phyloP scores from a whole-genome alignment of 2,113 vertebrate genomes.

The Aegypius monachus region DNA sequence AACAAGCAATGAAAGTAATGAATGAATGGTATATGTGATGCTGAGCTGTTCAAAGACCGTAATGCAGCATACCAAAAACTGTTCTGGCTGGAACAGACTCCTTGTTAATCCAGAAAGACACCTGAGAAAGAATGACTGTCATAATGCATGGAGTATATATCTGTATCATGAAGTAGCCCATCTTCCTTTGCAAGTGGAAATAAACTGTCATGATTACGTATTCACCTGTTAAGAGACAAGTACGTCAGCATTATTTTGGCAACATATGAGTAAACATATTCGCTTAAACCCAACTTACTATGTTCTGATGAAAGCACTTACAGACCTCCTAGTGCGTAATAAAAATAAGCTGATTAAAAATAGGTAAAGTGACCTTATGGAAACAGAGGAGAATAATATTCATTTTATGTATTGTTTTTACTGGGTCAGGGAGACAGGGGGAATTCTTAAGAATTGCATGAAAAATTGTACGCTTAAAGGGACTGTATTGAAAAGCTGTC shows the following conservation, averaged over 20 bases:
- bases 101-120: constrained; percentile 98
- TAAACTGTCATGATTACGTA: constrained; percentile 96
- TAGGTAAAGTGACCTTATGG: background rate
- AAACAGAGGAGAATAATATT: background rate
- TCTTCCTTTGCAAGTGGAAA: constrained; percentile 96
- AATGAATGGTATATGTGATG: background rate
- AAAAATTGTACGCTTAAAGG: background rate
- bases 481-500: background rate
- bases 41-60: background rate
- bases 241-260: constrained; percentile 37
- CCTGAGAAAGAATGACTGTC: constrained; percentile 95
- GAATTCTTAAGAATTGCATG: background rate
- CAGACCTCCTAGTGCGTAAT: background rate
- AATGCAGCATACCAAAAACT: constrained; percentile 86
- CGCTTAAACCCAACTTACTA: background rate
- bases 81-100: constrained; percentile 95
- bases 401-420: background rate
- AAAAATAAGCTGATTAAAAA: constrained; percentile 14
- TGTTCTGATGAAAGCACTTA: background rate
- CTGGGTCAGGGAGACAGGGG: background rate
- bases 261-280: background rate
- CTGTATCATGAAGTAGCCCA: constrained; percentile 98
- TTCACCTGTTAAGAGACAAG: constrained; percentile 85
- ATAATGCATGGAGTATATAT: constrained; percentile 97
- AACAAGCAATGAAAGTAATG: constrained; percentile 4